Conservation (phyloP, 2,888 invertebrate species). For the Pomacea canaliculata region DNA sequence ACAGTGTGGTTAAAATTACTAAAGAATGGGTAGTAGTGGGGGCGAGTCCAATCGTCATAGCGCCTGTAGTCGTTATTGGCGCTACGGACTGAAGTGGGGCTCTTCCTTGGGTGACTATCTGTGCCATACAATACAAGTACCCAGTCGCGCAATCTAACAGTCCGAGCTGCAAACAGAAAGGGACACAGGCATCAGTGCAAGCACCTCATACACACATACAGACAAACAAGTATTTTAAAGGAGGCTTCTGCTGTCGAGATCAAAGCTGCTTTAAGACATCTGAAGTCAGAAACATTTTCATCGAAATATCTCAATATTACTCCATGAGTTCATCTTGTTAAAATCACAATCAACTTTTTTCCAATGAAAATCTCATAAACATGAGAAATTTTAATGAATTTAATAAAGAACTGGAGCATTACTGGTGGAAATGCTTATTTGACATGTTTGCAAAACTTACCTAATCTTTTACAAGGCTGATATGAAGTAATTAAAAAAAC, state of each 20-base stretch:
- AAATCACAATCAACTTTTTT: background rate
- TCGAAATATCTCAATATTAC: background rate
- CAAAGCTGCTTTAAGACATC: no score
- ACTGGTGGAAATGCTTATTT: background rate
- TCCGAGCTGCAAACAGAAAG: conserved; percentile 55
- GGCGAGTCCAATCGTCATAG: background rate
- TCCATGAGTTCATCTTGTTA: no score
- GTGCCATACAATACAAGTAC: conserved; percentile 93
- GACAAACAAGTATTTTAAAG: conserved; percentile 37
- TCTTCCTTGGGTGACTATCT: conserved; percentile 65
- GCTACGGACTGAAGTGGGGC: conserved; percentile 45
- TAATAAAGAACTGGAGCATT: background rate
- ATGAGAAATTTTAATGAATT: background rate
- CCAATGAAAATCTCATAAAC: background rate
- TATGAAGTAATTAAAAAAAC: no score
- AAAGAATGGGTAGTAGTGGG: conserved; percentile 24
- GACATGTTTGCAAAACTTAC: background rate
- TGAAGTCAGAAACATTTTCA: background rate
- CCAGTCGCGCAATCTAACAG: conserved; percentile 90
- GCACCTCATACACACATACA: conserved; percentile 3
- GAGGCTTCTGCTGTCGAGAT: background rate
- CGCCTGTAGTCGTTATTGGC: conserved; percentile 12
- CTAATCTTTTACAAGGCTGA: no score
- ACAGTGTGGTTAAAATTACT: conserved; percentile 17
- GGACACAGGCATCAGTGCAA: conserved; percentile 26